Evolutionary conservation across 2,797 vertebrate genomes (phyloP), one percentile per base, ranked within the genome.

Genomic region (Cephalopachus bancanus): DNA sequence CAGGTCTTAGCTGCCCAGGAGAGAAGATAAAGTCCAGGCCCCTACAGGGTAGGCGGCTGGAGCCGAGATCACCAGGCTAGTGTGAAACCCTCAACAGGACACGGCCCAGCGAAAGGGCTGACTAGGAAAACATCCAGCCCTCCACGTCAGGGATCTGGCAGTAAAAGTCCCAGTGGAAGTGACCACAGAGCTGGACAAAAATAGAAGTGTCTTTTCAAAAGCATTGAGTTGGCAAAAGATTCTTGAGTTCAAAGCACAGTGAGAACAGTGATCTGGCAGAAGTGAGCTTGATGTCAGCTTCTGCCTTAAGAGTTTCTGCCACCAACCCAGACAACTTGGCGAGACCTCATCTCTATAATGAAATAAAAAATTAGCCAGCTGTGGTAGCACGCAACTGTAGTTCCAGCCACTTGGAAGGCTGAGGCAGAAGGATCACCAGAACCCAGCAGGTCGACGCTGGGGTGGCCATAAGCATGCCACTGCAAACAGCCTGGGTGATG

Each of bases 121-220:
- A 30, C 75, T 55, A 67, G 76, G 89, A 84, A 64, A 89, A n/a
- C 57, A 83, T 22, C 9, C 74, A 84, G 71, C 28, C 51, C 57
- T 49, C 83, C 49, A 24, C 15, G 16, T 71, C 71, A 20, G 53
- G 28, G 57, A 89, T 30, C 12, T 67, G 22, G 19, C 5, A 76
- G 67, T 76, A 79, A 69, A 78, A 7, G 57, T 76, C 78, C 93
- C 71, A 62, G 11, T 5, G 57, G 49, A 94, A 95, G 65, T 44
- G 64, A 74, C 26, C 26, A 28, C 24, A 24, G 74, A 24, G 67
- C 69, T 93, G 93, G 80, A 75, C 60, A 87, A 75, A 94, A 93
- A 65, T 37, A 93, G 81, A 60, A 80, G 83, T 33, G 53, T 75
- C 69, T 92, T 90, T 94, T 81, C 49, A 49, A 91, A 80, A 72